Base-by-base conservation (phyloP, 2,797 vertebrate species). In the Myotis pilosus region DNA sequence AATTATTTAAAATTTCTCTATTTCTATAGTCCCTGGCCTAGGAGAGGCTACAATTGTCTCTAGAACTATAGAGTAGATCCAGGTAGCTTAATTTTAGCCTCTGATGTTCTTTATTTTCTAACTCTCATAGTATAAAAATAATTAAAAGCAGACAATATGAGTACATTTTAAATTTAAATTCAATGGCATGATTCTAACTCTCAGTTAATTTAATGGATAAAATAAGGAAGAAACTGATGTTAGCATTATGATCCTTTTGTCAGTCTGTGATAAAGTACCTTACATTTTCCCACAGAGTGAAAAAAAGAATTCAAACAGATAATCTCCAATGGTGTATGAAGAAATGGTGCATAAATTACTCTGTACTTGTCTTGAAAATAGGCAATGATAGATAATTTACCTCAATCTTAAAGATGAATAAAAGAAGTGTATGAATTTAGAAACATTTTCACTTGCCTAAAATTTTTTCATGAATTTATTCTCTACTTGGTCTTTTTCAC, bases 141-240 rank as follows among this genome's bases (percentile, higher is more conserved):
- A 85, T 11, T 62, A 72, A 51, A 94, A 91, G 51, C n/a, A 90
- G 71, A 19, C 3, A 94, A 69, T 2, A 53, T 57, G 57, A 83
- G n/a, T 84, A 89, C 68, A 95, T 87, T 92, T 80, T 87, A 92
- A 71, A 88, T 76, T 75, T 90, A 33, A 96, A 91, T n/a, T 81
- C 76, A 91, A 8, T 53, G 28, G 10, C 30, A 92, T 78, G 41
- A 72, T 69, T 95, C n/a, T 87, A 94, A 94, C 44, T 76, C 41
- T 47, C 20, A 23, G n/a, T 76, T 84, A 66, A 81, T 74, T 78
- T 76, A 84, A 64, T 8, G 28, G 60, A 85, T 81, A 80, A 86
- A 89, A 72, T 62, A 78, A 90, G 10, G 12, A 86, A 75, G 28
- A 82, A 82, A 91, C 2, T 49, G 13, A 28, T 87, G 30, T 79